Evolutionary conservation across 2,113 vertebrate species (phyloP).

Genomic region (Chionodraco myersi): DNA sequence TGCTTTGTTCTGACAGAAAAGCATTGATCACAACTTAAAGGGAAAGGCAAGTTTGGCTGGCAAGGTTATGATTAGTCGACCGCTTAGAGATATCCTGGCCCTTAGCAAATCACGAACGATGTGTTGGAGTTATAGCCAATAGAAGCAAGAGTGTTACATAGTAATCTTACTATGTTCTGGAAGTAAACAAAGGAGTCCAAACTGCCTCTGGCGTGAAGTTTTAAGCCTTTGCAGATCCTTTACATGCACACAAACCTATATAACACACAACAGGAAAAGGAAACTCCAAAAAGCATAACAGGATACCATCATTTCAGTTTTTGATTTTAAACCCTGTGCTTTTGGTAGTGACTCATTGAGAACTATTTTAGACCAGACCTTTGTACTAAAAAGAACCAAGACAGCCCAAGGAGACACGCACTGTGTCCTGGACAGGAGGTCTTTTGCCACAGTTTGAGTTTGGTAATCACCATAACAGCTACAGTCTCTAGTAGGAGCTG

Average conservation of each 20-base stretch:
- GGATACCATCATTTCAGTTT: neutral
- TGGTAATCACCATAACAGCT: slow-evolving; percentile 26
- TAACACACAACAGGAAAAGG: neutral
- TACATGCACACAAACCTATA: neutral
- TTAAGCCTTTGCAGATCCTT: too few relatives aligned
- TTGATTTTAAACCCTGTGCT: neutral
- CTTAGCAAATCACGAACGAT: too few relatives aligned
- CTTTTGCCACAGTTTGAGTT: slow-evolving; percentile 14
- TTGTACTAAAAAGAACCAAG: neutral
- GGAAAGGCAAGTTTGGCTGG: neutral
- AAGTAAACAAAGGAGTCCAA: too few relatives aligned
- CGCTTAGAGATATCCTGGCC: too few relatives aligned
- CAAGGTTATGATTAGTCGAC: too few relatives aligned
- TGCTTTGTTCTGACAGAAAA: neutral
- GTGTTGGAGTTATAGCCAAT: too few relatives aligned
- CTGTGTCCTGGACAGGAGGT: slow-evolving; percentile 19
- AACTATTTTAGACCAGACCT: neutral
- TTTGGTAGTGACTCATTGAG: neutral
- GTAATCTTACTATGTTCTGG: too few relatives aligned
- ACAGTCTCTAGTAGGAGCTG: neutral
- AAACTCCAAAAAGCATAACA: neutral
- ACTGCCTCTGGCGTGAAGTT: too few relatives aligned
- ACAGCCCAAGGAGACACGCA: neutral
- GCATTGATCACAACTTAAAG: neutral
- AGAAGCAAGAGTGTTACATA: too few relatives aligned